Evolutionary conservation across 1,140 invertebrate genomes (phyloP).

Genomic region (Drosophila baimaii): DNA sequence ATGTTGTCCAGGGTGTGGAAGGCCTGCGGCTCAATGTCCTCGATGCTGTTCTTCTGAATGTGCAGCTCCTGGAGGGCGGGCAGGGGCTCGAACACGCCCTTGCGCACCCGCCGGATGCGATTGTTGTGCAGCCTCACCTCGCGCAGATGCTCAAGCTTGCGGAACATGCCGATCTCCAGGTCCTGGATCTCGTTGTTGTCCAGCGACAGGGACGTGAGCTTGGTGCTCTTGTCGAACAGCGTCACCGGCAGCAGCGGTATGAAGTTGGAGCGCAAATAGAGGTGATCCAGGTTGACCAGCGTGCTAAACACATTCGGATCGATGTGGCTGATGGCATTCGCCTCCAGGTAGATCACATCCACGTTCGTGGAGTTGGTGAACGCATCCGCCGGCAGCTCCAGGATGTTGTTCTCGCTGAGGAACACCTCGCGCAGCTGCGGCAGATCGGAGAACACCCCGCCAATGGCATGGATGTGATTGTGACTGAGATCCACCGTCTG

Average conservation of each 20-base stretch:
- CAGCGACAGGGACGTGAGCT: slow-evolving; percentile 92
- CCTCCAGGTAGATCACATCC: slow-evolving; percentile 93
- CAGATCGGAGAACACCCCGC: slow-evolving; percentile 91
- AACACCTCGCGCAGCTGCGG: slow-evolving; percentile 92
- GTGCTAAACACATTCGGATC: slow-evolving; percentile 90
- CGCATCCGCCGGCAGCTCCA: slow-evolving; percentile 92
- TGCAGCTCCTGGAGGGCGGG: slow-evolving; percentile 92
- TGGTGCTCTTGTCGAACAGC: slow-evolving; percentile 90
- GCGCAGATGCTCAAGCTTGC: slow-evolving; percentile 89
- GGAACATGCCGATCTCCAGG: slow-evolving; percentile 91
- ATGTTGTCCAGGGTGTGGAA: slow-evolving; percentile 92
- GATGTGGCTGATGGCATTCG: slow-evolving; percentile 92
- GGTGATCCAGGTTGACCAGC: slow-evolving; percentile 90
- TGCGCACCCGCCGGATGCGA: slow-evolving; percentile 89
- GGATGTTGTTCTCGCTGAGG: slow-evolving; percentile 95
- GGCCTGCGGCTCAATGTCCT: slow-evolving; percentile 92
- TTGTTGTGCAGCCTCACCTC: slow-evolving; percentile 96
- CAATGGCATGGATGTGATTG: slow-evolving; percentile 94
- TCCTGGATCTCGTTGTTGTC: slow-evolving; percentile 95
- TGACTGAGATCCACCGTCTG: slow-evolving; percentile 93
- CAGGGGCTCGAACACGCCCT: slow-evolving; percentile 92
- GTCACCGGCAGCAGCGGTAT: slow-evolving; percentile 90
- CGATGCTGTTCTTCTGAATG: slow-evolving; percentile 93
- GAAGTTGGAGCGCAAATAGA: slow-evolving; percentile 94
- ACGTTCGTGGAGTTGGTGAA: slow-evolving; percentile 91